These are phyloP conservation scores for Sebastes ruberrimus DNA, from an alignment of 2,797 vertebrate genomes.

Conservation along the genomic window DNA sequence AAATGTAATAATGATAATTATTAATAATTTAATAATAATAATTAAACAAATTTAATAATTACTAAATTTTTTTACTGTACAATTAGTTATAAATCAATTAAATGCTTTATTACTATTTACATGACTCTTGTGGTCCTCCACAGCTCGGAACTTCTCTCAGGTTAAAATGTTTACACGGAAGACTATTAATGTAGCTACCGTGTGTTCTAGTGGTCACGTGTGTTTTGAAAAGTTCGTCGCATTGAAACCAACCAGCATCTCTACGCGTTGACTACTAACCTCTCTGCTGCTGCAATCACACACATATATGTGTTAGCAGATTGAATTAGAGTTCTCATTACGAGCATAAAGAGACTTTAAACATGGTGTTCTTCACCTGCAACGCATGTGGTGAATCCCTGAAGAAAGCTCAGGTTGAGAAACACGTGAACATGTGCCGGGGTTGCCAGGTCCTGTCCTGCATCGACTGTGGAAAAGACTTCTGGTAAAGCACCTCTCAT, in stretches of 20 bases:
- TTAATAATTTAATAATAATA: too few species aligned
- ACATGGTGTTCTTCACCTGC: constrained; percentile 97
- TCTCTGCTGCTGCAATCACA: fast-evolving
- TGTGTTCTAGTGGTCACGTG: constrained; percentile 30
- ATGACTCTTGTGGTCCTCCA: neutral
- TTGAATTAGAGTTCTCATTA: neutral
- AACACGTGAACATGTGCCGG: constrained; percentile 87
- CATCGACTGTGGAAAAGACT: constrained; percentile 96
- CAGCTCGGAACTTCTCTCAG: constrained; percentile 32
- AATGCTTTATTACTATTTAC: too few species aligned
- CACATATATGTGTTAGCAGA: neutral
- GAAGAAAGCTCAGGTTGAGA: constrained; percentile 95
- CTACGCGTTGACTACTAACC: fast-evolving
- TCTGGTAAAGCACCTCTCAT: constrained; percentile 83
- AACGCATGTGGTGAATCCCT: constrained; percentile 92
- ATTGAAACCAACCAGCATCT: fast-evolving
- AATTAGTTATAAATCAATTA: too few species aligned
- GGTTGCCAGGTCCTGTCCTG: constrained; percentile 91
- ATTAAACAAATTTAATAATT: too few species aligned
- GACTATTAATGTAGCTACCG: neutral
- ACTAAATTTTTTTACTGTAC: too few species aligned
- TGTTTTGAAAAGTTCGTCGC: constrained; percentile 61
- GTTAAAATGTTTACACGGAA: constrained; percentile 33
- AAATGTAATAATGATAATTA: too few species aligned
- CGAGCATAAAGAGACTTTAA: neutral